phyloP scores from a whole-genome alignment of 2,113 vertebrate species.

The Cyprinodon tularosa region DNA sequence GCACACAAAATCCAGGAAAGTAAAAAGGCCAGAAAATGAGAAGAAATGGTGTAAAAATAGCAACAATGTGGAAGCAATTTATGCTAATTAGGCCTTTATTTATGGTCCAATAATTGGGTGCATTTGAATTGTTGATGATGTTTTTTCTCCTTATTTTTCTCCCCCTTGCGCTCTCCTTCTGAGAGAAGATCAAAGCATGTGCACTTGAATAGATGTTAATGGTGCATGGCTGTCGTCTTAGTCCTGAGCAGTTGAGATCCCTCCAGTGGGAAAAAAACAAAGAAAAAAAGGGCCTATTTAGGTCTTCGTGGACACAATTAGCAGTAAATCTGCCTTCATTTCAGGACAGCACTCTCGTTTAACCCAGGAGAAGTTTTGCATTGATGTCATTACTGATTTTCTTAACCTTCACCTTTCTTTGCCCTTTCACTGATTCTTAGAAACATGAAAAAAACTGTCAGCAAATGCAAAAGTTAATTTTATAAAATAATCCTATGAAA shows the following conservation, averaged over 20 bases:
- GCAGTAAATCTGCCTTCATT: slow-evolving; percentile 64
- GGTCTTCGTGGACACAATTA: slow-evolving; percentile 72
- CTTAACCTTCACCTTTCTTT: slow-evolving; percentile 52
- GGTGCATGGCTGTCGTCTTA: slow-evolving; percentile 68
- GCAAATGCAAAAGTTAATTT: slow-evolving; percentile 18
- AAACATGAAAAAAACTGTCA: slow-evolving; percentile 11
- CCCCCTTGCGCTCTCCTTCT: slow-evolving; percentile 60
- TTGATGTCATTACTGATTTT: slow-evolving; percentile 45
- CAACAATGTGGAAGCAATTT: slow-evolving; percentile 83
- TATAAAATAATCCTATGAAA: background rate
- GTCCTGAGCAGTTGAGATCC: slow-evolving; percentile 63
- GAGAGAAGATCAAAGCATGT: slow-evolving; percentile 81
- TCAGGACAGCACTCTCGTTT: slow-evolving; percentile 54
- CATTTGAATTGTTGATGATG: slow-evolving; percentile 84
- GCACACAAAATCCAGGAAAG: slow-evolving; percentile 16
- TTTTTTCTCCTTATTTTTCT: slow-evolving; percentile 65
- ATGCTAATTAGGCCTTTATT: slow-evolving; percentile 86
- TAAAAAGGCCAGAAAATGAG: slow-evolving; percentile 24
- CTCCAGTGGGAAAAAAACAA: slow-evolving; percentile 54
- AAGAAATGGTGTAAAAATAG: slow-evolving; percentile 71
- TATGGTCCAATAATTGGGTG: slow-evolving; percentile 78
- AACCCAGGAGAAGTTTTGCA: slow-evolving; percentile 42
- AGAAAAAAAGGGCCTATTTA: slow-evolving; percentile 23
- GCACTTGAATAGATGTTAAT: slow-evolving; percentile 77
- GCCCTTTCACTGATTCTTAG: slow-evolving; percentile 16